Conservation (phyloP, 1,140 invertebrate genomes). For the Brachionus plicatilis region DNA sequence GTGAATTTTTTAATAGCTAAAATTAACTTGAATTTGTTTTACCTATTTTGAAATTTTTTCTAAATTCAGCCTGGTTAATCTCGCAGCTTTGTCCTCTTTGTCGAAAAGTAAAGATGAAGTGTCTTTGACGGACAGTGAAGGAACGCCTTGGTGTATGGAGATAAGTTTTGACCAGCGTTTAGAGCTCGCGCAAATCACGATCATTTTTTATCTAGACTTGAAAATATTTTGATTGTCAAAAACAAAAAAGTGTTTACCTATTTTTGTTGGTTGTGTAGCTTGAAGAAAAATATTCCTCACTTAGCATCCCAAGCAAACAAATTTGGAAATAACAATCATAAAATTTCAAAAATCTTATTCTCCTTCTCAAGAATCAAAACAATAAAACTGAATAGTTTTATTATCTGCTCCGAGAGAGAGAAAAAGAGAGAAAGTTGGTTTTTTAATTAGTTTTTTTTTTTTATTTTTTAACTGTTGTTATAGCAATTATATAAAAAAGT, state of each 20-base stretch:
- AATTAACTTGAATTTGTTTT: neutral
- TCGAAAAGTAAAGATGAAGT: neutral
- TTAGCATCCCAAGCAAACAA: neutral
- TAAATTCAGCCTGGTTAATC: neutral
- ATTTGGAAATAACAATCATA: neutral
- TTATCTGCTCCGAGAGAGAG: neutral
- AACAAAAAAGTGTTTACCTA: neutral
- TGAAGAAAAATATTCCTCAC: neutral
- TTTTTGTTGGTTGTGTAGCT: neutral
- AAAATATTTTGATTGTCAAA: neutral
- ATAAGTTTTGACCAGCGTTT: neutral
- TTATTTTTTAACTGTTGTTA: slow-evolving; percentile 14
- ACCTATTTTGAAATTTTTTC: neutral
- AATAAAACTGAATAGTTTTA: slow-evolving; percentile 23
- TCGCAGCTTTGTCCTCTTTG: neutral
- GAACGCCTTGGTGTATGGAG: neutral
- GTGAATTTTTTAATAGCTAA: too few species aligned
- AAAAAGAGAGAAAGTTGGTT: neutral
- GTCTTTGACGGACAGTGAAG: neutral
- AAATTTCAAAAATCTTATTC: slow-evolving; percentile 13
- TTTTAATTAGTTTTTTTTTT: neutral
- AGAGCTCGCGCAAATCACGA: neutral
- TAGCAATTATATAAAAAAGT: slow-evolving; percentile 5
- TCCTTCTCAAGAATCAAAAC: slow-evolving; percentile 2
- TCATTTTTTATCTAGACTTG: neutral